Evolutionary conservation across 2,888 invertebrate genomes (phyloP).

Genomic region (Tipula vernalis): DNA sequence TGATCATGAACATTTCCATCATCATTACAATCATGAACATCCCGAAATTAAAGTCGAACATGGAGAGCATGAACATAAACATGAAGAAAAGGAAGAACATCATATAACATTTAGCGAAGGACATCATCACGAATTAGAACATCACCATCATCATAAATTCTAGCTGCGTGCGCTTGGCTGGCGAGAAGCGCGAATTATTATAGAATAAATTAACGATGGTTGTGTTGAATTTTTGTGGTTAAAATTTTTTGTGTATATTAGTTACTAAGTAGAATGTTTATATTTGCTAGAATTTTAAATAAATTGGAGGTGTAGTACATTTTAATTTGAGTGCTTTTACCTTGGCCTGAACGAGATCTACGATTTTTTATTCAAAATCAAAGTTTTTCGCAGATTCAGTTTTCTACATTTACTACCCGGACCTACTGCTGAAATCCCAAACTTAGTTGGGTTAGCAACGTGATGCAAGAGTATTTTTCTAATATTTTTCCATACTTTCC

Average conservation of each 20-base stretch:
- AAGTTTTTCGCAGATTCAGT: too few species aligned
- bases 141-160: not conserved
- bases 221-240: not conserved
- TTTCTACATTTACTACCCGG: too few species aligned
- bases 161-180: not conserved
- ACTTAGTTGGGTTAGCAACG: too few species aligned
- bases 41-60: constrained; percentile 12
- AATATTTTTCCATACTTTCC: too few species aligned
- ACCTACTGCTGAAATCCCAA: too few species aligned
- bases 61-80: constrained; percentile 10
- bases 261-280: not conserved
- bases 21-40: constrained; percentile 23
- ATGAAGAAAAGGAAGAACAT: not conserved
- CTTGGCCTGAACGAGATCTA: too few species aligned
- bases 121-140: not conserved
- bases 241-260: not conserved
- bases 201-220: not conserved
- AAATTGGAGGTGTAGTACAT: not conserved
- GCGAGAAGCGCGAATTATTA: not conserved
- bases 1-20: constrained; percentile 31
- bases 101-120: not conserved
- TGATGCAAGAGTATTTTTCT: too few species aligned
- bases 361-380: too few species aligned
- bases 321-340: too few species aligned
- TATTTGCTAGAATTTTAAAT: not conserved